These are phyloP conservation scores for Theristus sp. DNA, from an alignment of 2,888 invertebrate genomes.

Conservation along the genomic window DNA sequence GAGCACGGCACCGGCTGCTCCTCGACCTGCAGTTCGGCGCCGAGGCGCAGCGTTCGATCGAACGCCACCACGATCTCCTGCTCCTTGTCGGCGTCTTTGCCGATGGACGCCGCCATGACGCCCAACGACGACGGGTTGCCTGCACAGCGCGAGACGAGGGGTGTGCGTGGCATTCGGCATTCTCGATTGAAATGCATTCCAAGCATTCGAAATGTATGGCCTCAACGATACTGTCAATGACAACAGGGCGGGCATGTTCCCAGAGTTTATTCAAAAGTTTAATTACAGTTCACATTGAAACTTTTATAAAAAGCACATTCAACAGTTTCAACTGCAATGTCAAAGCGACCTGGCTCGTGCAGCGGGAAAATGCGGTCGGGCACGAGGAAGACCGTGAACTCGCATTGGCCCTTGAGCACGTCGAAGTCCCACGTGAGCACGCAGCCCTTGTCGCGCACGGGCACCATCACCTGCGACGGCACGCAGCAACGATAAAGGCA, in stretches of 20 bases:
- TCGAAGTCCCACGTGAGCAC: constrained; percentile 94
- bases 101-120: constrained; percentile 1
- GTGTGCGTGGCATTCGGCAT: no score
- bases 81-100: background rate
- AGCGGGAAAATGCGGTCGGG: constrained; percentile 8
- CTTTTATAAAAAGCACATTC: no score
- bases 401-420: constrained; percentile 66
- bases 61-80: constrained; percentile 35
- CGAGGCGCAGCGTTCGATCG: constrained; percentile 51
- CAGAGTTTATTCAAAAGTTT: no score
- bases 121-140: no score
- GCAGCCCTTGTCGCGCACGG: constrained; percentile 61
- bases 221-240: no score
- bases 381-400: constrained; percentile 53
- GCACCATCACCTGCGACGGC: constrained; percentile 46
- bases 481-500: no score
- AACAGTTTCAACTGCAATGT: background rate
- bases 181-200: no score
- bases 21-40: constrained; percentile 54
- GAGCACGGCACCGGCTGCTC: constrained; percentile 64
- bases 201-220: no score
- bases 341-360: background rate
- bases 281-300: no score
- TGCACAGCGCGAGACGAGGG: no score
- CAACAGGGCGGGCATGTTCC: no score